Evolutionary conservation across 1,140 invertebrate species (phyloP).

Genomic region (Atta cephalotes): DNA sequence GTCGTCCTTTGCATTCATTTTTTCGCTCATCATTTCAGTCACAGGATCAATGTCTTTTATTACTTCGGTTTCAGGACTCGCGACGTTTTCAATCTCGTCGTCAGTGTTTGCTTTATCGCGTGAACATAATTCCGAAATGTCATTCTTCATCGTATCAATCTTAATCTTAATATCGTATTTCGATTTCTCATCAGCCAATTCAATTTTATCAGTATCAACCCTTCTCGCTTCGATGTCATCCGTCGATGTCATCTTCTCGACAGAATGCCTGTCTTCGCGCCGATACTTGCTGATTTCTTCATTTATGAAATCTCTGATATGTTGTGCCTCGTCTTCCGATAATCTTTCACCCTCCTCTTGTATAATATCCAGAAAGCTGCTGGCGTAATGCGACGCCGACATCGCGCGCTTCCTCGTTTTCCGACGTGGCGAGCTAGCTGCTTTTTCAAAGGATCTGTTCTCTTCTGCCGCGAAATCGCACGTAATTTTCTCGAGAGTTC

Average conservation of each 20-base stretch:
- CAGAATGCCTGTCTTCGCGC: conserved; percentile 79
- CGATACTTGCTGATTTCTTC: conserved; percentile 87
- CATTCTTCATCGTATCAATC: not conserved
- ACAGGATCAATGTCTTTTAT: not conserved
- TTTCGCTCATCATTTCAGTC: not conserved
- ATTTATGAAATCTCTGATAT: conserved; percentile 85
- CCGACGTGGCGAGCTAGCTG: conserved; percentile 76
- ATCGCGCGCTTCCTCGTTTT: conserved; percentile 87
- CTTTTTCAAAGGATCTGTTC: not conserved
- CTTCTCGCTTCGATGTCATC: conserved; percentile 74
- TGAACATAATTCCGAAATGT: not conserved
- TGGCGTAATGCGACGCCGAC: conserved; percentile 87
- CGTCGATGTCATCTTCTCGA: conserved; percentile 65
- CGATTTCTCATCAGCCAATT: not conserved
- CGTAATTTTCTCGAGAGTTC: conserved; percentile 53
- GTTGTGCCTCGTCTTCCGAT: conserved; percentile 78
- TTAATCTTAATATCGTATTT: conserved; percentile 4
- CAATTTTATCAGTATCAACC: conserved; percentile 46
- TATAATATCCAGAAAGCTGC: conserved; percentile 89
- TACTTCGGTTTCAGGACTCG: not conserved
- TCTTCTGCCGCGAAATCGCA: conserved; percentile 67
- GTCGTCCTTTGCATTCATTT: not conserved
- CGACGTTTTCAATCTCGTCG: conserved; percentile 1
- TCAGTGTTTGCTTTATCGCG: not conserved
- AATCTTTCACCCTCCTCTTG: conserved; percentile 88